Evolutionary conservation across 2,888 invertebrate species (phyloP), one percentile per base, ranked within the genome.

Genomic region (Crossocerus cetratus): DNA sequence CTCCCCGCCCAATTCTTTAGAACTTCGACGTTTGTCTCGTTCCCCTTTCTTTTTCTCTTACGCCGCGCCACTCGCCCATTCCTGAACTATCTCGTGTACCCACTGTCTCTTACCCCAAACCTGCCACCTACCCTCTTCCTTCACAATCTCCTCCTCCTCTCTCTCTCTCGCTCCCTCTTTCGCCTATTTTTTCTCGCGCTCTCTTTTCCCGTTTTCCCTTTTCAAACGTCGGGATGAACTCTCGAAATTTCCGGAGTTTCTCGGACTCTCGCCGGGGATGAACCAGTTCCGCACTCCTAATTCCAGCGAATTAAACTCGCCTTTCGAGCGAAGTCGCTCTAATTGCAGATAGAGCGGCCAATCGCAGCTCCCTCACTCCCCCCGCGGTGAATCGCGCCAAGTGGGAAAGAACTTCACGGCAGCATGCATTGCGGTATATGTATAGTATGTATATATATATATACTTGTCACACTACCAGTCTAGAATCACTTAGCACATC

Each of bases 301-400:
- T 83, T 83, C 76, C 78, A 65, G 43, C 77, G 83, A 82, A 86
- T 86, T 86, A 85, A 82, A 83, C 74, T 74, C 74, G 74, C 65
- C 71, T 77, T 83, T 72, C 13, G 72, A 49, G 61, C 64, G 72
- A 69, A 76, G 68, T 82, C 75, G 55, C 75, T 77, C 76, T 83
- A 83, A 83, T 82, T 82, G 79, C 83, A 67, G 77, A 73, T 75
- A 73, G 67, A 70, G 62, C 20, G 53, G 16, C 63, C 55, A 65
- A 63, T 66, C 13, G 57, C 58, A 49, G 2, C n/a, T n/a, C 16
- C n/a, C 16, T 49, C 8, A 2, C 32, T 11, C 32, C 8, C 11
- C 32, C 8, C 32, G 5, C 11, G 5, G 5, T 32, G 32, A 32
- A 32, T 32, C 32, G 32, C 32, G 32, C 32, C 32, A 32, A 32